Conservation (phyloP, 2,797 vertebrate genomes). For the Podarcis lilfordi region DNA sequence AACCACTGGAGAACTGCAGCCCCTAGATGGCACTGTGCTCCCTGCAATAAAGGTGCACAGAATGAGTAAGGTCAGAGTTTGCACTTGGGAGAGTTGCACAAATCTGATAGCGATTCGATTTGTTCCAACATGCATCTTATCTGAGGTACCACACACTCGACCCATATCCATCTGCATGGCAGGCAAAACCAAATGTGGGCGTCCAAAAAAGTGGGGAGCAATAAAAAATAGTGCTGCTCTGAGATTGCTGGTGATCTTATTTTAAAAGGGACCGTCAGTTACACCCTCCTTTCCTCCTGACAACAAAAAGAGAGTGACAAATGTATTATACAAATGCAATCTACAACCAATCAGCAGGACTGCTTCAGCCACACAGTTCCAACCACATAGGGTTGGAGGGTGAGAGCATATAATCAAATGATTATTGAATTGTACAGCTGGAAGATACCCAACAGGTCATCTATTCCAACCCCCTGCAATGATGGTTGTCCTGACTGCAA, state of each 20-base stretch:
- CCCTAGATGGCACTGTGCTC: conserved; percentile 22
- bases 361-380: neutral
- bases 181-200: neutral
- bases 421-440: too few relatives aligned
- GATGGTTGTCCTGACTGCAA: neutral
- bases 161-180: neutral
- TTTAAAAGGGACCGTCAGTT: neutral
- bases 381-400: neutral
- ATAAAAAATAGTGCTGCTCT: neutral
- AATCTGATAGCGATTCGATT: neutral
- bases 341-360: neutral
- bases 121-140: neutral
- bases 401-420: neutral
- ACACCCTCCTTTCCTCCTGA: neutral
- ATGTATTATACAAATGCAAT: neutral
- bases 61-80: neutral
- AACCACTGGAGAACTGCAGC: neutral
- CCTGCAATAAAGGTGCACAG: neutral
- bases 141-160: neutral
- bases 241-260: neutral
- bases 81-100: neutral
- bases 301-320: neutral
- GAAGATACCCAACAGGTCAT: too few relatives aligned
- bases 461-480: too few relatives aligned
- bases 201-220: neutral